These are phyloP conservation scores for Papilio protenor DNA, from an alignment of 2,888 invertebrate genomes.

Conservation along the genomic window DNA sequence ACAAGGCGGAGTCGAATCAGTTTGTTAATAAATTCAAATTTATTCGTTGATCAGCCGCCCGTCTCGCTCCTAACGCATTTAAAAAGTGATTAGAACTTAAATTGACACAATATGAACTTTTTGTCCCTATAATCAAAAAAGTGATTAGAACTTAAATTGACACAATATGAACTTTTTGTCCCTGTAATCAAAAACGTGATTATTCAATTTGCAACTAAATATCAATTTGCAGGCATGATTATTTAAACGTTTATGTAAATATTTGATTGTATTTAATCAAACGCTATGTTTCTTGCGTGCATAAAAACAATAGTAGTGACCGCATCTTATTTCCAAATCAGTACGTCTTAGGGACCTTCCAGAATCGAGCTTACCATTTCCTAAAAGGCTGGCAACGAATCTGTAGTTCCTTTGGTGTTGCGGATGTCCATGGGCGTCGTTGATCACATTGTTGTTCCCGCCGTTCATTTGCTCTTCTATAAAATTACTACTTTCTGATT, in stretches of 20 bases:
- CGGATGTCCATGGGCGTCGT: too few species aligned
- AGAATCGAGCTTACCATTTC: too few species aligned
- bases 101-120: slow-evolving; percentile 84
- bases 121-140: slow-evolving; percentile 77
- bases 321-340: too few species aligned
- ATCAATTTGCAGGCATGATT: slow-evolving; percentile 46
- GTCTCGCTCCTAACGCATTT: slow-evolving; percentile 79
- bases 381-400: too few species aligned
- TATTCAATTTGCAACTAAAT: slow-evolving; percentile 77
- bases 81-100: slow-evolving; percentile 84
- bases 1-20: slow-evolving; percentile 71
- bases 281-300: background rate
- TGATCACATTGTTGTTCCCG: too few species aligned
- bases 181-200: slow-evolving; percentile 75
- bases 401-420: too few species aligned
- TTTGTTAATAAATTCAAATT: slow-evolving; percentile 82
- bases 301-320: too few species aligned
- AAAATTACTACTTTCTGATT: too few species aligned
- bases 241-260: slow-evolving; percentile 13
- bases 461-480: too few species aligned
- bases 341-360: too few species aligned
- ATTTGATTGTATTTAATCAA: background rate
- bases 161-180: slow-evolving; percentile 84
- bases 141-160: slow-evolving; percentile 83
- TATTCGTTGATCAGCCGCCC: slow-evolving; percentile 80